These are phyloP conservation scores for Trachelipus rathkii DNA, from an alignment of 1,140 invertebrate species.

Conservation along the genomic window DNA sequence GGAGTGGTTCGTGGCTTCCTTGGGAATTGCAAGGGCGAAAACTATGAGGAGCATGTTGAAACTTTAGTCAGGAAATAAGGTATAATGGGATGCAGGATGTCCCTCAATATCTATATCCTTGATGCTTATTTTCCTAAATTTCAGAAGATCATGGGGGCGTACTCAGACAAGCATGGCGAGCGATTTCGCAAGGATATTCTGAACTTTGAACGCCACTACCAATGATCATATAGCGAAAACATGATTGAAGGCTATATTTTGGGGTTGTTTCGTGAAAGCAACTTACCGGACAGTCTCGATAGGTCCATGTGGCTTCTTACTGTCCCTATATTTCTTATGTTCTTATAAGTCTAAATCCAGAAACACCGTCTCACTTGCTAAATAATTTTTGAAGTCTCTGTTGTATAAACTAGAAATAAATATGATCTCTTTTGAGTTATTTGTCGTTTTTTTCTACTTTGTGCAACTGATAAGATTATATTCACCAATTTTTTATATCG, in stretches of 20 bases:
- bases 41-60: too few species aligned
- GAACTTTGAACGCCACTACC: constrained; percentile 37
- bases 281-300: constrained; percentile 33
- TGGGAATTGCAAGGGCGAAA: too few species aligned
- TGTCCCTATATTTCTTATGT: too few species aligned
- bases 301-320: too few species aligned
- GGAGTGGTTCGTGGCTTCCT: too few species aligned
- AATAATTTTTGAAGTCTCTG: not conserved
- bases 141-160: constrained; percentile 34
- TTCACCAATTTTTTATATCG: constrained; percentile 14
- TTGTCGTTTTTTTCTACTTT: too few species aligned
- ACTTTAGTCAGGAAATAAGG: constrained; percentile 23
- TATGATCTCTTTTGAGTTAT: constrained; percentile 18
- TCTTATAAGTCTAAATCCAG: constrained; percentile 28
- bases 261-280: constrained; percentile 33
- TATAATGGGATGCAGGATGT: constrained; percentile 43
- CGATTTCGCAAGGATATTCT: constrained; percentile 41
- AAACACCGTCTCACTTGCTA: constrained; percentile 34
- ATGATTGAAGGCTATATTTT: constrained; percentile 38
- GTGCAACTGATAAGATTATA: not conserved
- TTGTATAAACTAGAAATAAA: constrained; percentile 19
- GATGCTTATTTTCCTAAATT: constrained; percentile 34
- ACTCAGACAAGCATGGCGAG: constrained; percentile 41
- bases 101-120: constrained; percentile 38
- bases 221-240: constrained; percentile 40